Base-by-base conservation (phyloP, 2,113 vertebrate species). In the Gasterosteus aculeatus region DNA sequence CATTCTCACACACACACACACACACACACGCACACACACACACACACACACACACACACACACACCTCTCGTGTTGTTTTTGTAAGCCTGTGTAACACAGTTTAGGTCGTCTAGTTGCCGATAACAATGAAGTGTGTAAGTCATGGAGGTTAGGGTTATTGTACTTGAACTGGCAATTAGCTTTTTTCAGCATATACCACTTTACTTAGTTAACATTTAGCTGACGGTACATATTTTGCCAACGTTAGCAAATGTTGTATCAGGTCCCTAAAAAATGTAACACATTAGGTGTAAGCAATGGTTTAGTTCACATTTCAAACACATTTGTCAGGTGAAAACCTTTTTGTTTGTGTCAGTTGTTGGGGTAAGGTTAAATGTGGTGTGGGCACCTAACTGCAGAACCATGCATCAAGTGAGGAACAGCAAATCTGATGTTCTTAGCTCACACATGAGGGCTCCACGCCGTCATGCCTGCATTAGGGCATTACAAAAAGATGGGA, bases 1-100 rank as follows among this genome's bases (percentile, higher is more conserved):
- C 41, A 72, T 81, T 79, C 68, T 64, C 54, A 39, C 57, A 7
- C 63, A 69, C 33, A 42, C 72, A 59, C 47, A 41, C 73, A 29
- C 7, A 49, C 41, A 7, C 56, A 60, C 38, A 53, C 64, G 51
- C 42, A 71, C 44, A 66, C 22, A 15, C 67, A 67, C 62, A 44
- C 47, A 33, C 26, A 19, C 61, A 59, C 39, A 58, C 72, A 62
- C 47, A 62, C 72, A 41, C 6, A 65, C 33, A 18, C 19, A 69
- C 69, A 71, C 19, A n/a, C 18, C 9, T 47, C 7, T 7, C 35
- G 1, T 16, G 56, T 46, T 46, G 9, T 61, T 22, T 29, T 63
- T 62, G n/a, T 42, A 7, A 16, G 4, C 33, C 56, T 8, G 38
- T 26, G 15, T 29, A 10, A 5, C 15, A 19, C 15, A 46, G 41